A percentile compares a stretch with the other conserved stretches of the same genome.
phyloP scores from a whole-genome alignment of 1,140 invertebrate species.

The Drosophila repletoides region DNA sequence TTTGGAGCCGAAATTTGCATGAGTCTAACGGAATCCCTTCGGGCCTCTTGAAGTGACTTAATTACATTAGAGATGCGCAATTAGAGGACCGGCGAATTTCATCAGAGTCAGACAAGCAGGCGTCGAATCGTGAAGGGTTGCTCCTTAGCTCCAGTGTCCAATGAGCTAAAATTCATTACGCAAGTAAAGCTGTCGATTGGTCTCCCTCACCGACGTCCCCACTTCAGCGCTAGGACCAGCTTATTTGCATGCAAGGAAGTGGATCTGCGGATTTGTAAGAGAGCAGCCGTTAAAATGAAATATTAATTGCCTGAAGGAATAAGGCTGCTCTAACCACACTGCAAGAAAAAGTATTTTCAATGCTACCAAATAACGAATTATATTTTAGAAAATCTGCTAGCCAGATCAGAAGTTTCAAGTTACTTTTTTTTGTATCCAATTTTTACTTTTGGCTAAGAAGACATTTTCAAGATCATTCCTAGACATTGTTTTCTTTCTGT shows the following conservation, averaged over 20 bases:
- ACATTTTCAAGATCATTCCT: too few species aligned
- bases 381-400: too few species aligned
- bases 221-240: not conserved
- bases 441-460: too few species aligned
- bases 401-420: too few species aligned
- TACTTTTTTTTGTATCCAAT: too few species aligned
- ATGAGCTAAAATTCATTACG: constrained; percentile 46
- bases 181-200: constrained; percentile 51
- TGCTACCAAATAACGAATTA: too few species aligned
- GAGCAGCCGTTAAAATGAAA: constrained; percentile 36
- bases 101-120: constrained; percentile 1
- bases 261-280: constrained; percentile 22
- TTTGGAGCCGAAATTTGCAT: constrained; percentile 61
- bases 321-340: too few species aligned
- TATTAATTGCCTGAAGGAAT: constrained; percentile 48
- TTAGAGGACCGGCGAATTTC: constrained; percentile 34
- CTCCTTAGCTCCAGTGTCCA: not conserved
- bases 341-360: too few species aligned
- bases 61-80: constrained; percentile 76
- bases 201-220: not conserved
- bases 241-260: constrained; percentile 33
- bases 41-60: constrained; percentile 18
- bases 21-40: not conserved
- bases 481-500: too few species aligned
- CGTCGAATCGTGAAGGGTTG: constrained; percentile 38